Conservation (phyloP, 2,888 invertebrate species). For the Chaitophorus viminalis region DNA sequence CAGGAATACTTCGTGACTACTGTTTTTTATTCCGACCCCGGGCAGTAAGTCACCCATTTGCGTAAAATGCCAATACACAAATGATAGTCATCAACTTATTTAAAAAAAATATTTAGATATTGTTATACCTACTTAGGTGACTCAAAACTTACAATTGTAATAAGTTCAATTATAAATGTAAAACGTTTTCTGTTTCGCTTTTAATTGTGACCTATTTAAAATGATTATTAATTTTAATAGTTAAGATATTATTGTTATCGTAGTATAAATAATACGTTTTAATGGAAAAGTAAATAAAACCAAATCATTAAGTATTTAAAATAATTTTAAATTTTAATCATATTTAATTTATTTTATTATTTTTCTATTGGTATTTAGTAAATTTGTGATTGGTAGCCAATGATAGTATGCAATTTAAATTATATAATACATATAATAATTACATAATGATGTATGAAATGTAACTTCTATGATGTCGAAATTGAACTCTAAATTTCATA, state of each 20-base stretch:
- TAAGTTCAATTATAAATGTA: background rate
- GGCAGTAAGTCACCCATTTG: constrained; percentile 33
- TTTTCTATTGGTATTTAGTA: background rate
- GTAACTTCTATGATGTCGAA: too few relatives aligned
- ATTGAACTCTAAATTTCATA: too few relatives aligned
- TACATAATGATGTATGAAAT: too few relatives aligned
- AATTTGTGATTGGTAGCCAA: background rate
- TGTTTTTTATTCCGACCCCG: constrained; percentile 33
- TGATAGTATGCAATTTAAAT: too few relatives aligned
- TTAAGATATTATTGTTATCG: background rate
- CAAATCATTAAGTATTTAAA: background rate
- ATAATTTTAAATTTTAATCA: background rate
- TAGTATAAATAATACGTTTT: background rate
- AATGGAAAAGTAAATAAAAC: background rate
- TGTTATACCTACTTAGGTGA: background rate
- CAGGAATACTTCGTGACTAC: constrained; percentile 40
- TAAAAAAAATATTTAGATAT: background rate
- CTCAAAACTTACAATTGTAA: background rate
- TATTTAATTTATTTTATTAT: background rate
- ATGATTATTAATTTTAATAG: background rate
- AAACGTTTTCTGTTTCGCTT: background rate
- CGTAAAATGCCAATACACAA: constrained; percentile 6
- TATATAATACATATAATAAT: too few relatives aligned
- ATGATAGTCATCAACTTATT: background rate
- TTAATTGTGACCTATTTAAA: background rate